These are phyloP conservation scores for Myoxocephalus aenaeus DNA, from an alignment of 2,797 vertebrate genomes.

Conservation along the genomic window DNA sequence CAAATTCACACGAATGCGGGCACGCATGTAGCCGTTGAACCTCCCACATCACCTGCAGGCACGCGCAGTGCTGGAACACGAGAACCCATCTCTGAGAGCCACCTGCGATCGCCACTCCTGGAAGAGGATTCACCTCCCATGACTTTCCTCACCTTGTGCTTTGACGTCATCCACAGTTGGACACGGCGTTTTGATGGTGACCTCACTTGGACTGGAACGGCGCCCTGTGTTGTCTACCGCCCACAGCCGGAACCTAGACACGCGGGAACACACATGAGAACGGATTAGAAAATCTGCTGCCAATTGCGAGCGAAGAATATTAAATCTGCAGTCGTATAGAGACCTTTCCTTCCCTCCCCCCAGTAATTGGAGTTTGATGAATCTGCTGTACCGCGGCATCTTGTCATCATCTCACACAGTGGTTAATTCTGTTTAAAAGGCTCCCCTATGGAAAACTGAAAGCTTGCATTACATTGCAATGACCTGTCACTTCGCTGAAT, in stretches of 20 bases:
- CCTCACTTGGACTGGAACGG: conserved; percentile 93
- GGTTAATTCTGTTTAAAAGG: not conserved
- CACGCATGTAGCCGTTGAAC: not conserved
- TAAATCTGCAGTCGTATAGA: not conserved
- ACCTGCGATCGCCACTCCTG: not conserved
- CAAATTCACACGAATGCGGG: not conserved
- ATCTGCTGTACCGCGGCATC: conserved; percentile 1
- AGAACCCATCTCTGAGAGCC: not conserved
- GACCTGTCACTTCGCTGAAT: conserved; percentile 61
- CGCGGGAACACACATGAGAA: conserved; percentile 8
- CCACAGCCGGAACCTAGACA: conserved; percentile 94
- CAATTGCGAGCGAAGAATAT: not conserved
- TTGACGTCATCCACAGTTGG: conserved; percentile 98
- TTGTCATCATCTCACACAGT: not conserved
- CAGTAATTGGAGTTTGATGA: not conserved
- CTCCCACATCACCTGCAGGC: conserved; percentile 1
- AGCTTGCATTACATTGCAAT: not conserved
- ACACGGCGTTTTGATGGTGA: conserved; percentile 96
- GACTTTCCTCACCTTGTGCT: conserved; percentile 91
- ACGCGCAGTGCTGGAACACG: not conserved
- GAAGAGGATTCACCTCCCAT: conserved; percentile 21
- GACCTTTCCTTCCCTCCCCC: not conserved
- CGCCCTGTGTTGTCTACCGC: conserved; percentile 97
- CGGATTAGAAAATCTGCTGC: not conserved
- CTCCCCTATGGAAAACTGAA: not conserved